phyloP scores from a whole-genome alignment of 2,113 vertebrate species.

The Struthio camelus region DNA sequence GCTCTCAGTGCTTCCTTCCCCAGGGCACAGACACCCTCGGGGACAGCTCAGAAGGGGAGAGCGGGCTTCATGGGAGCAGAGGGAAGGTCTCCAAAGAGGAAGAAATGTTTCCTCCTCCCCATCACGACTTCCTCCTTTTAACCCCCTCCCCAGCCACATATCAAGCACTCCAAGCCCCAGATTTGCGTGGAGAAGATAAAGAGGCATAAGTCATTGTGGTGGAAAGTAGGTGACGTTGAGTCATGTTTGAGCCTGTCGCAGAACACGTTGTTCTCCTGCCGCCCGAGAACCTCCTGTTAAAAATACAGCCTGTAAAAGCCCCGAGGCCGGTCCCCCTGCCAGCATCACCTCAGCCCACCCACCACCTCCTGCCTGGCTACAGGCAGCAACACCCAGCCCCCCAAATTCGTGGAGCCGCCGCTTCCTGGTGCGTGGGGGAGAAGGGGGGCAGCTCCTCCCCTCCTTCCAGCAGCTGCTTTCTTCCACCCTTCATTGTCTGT shows the following conservation, averaged over 20 bases:
- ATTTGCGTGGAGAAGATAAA: background rate
- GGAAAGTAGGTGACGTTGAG: conserved; percentile 58
- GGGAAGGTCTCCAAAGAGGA: background rate
- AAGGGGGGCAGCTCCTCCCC: background rate
- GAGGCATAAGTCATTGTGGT: background rate
- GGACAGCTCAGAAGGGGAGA: background rate
- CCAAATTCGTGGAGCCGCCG: accelerated
- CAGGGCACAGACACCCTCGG: background rate
- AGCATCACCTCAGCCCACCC: background rate
- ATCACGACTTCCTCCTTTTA: background rate
- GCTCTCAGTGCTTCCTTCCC: background rate
- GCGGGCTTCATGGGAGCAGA: background rate
- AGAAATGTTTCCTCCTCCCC: background rate
- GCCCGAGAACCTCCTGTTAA: accelerated
- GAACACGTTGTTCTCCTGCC: background rate
- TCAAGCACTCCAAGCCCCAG: background rate
- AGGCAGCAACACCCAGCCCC: background rate
- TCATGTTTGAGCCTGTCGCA: background rate
- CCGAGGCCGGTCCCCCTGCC: accelerated
- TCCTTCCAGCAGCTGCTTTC: background rate
- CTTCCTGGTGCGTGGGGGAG: background rate
- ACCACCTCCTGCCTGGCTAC: background rate
- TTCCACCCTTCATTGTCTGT: background rate
- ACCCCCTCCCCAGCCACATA: background rate
- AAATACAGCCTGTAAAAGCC: background rate